These are phyloP conservation scores for Anser cygnoides DNA, from an alignment of 2,113 vertebrate genomes.

Conservation along the genomic window DNA sequence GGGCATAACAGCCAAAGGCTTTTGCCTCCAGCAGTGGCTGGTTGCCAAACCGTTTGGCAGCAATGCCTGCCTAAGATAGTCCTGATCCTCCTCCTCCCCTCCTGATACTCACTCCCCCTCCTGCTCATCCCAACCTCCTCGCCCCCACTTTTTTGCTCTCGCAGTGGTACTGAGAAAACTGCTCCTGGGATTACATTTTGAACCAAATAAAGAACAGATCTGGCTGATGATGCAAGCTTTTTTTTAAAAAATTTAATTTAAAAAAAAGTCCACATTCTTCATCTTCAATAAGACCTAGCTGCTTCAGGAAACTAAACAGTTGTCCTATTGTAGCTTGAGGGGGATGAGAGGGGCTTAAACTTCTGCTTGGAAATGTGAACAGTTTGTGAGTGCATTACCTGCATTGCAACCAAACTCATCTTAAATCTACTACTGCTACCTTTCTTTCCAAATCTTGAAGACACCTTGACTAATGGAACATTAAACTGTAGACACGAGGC, in stretches of 20 bases:
- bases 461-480: rapidly evolving
- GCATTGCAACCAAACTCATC: not conserved
- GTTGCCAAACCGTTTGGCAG: not conserved
- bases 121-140: not conserved
- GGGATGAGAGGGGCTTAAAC: not conserved
- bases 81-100: not conserved
- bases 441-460: not conserved
- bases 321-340: not conserved
- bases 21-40: not conserved
- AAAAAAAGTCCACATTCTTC: not conserved
- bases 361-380: not conserved
- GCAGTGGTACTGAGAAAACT: not conserved
- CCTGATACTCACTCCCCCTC: not conserved
- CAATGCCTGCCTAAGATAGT: not conserved
- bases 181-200: not conserved
- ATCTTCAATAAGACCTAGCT: not conserved
- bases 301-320: not conserved
- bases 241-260: not conserved
- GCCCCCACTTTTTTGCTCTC: not conserved
- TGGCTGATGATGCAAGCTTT: not conserved
- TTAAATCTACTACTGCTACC: not conserved
- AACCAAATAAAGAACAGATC: not conserved
- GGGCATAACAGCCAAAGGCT: not conserved
- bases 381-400: not conserved
- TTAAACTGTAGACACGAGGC: not conserved